Evolutionary conservation across 92 coral and sea anemone species (phyloP).

Genomic region (Porites lobata): DNA sequence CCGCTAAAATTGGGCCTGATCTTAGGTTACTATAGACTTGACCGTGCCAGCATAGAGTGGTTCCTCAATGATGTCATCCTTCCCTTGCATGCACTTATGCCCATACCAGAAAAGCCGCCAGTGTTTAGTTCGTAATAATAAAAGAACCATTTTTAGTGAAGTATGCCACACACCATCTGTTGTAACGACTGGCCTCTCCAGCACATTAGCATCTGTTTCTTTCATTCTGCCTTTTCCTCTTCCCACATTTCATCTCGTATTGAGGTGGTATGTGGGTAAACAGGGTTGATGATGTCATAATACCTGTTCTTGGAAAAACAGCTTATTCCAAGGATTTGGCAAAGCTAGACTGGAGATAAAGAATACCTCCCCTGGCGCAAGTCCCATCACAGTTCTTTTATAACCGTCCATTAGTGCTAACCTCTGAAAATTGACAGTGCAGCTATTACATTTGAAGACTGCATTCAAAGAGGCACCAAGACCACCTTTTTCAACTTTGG

Average conservation of each 20-base stretch:
- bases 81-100: conserved; percentile 60
- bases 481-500: conserved; percentile 24
- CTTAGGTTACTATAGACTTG: conserved; percentile 47
- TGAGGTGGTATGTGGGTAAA: conserved; percentile 23
- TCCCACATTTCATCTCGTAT: conserved; percentile 28
- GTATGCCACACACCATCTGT: conserved; percentile 65
- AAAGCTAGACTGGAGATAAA: conserved; percentile 33
- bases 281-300: conserved; percentile 20
- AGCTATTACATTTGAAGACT: conserved; percentile 36
- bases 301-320: neutral
- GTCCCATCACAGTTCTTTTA: conserved; percentile 56
- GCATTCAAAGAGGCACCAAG: conserved; percentile 43
- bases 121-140: conserved; percentile 58
- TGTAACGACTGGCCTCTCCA: conserved; percentile 46
- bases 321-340: conserved; percentile 3
- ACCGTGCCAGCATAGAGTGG: conserved; percentile 61
- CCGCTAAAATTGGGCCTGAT: no score
- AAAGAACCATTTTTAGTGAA: conserved; percentile 64
- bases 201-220: neutral
- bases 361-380: conserved; percentile 53
- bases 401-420: conserved; percentile 43
- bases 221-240: conserved; percentile 10
- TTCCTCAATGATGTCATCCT: conserved; percentile 43
- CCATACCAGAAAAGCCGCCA: conserved; percentile 67
- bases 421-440: conserved; percentile 46